A percentile compares a stretch with the other conserved stretches of the same genome.
phyloP scores from a whole-genome alignment of 1,140 invertebrate species.

The Diabrotica undecimpunctata region DNA sequence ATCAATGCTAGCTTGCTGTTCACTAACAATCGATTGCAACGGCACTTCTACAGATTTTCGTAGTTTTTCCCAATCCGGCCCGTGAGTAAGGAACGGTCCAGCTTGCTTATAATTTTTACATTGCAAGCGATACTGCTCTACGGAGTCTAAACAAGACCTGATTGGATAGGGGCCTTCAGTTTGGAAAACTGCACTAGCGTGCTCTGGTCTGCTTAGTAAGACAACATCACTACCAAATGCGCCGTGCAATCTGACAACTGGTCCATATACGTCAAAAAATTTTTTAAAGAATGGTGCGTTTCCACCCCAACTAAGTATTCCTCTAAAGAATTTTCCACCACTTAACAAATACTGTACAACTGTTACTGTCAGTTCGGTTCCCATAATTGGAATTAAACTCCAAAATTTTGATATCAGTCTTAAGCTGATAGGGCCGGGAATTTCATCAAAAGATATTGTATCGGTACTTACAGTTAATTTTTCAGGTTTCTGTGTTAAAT shows the following conservation, averaged over 20 bases:
- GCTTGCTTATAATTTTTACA: slow-evolving; percentile 53
- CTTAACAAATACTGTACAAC: slow-evolving; percentile 56
- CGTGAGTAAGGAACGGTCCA: slow-evolving; percentile 49
- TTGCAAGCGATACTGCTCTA: slow-evolving; percentile 58
- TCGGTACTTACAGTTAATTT: background rate
- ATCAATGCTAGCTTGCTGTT: slow-evolving; percentile 45
- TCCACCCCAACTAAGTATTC: slow-evolving; percentile 41
- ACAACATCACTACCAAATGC: slow-evolving; percentile 59
- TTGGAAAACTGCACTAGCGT: slow-evolving; percentile 57
- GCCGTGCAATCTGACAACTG: slow-evolving; percentile 59
- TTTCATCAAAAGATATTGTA: slow-evolving; percentile 52
- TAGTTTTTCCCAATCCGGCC: slow-evolving; percentile 56
- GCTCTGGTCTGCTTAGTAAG: slow-evolving; percentile 57
- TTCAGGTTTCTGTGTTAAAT: background rate
- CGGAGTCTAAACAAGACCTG: slow-evolving; percentile 57
- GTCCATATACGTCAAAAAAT: slow-evolving; percentile 60
- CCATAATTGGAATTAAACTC: slow-evolving; percentile 57
- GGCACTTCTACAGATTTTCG: slow-evolving; percentile 51
- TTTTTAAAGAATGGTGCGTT: slow-evolving; percentile 43
- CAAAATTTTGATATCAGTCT: slow-evolving; percentile 56
- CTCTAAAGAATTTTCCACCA: slow-evolving; percentile 51
- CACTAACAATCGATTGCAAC: slow-evolving; percentile 47
- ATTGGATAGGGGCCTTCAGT: slow-evolving; percentile 57
- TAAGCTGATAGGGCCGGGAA: slow-evolving; percentile 58
- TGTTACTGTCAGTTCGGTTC: slow-evolving; percentile 59